phyloP scores from a whole-genome alignment of 2,888 invertebrate genomes.

The Xestia c-nigrum region DNA sequence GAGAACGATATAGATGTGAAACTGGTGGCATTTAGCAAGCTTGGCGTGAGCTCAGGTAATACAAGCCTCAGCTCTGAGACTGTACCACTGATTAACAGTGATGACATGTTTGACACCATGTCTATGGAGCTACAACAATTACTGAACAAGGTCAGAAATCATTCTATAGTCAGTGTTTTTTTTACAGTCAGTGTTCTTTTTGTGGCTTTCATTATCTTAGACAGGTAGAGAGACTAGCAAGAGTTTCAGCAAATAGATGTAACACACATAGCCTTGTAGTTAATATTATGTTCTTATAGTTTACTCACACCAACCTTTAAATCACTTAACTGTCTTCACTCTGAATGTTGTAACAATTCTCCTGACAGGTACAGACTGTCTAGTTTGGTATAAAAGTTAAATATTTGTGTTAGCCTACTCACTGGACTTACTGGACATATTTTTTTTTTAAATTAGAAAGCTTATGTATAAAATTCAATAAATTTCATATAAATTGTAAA shows the following conservation, averaged over 20 bases:
- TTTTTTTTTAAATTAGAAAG: background rate
- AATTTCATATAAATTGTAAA: background rate
- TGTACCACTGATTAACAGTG: conserved; percentile 95
- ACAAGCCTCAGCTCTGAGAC: conserved; percentile 92
- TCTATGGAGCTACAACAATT: conserved; percentile 97
- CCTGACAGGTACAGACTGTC: background rate
- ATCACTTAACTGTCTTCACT: background rate
- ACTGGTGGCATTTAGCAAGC: conserved; percentile 98
- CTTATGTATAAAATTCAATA: background rate
- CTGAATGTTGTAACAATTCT: background rate
- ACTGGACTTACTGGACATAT: background rate
- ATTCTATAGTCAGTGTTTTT: background rate
- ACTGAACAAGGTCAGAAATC: conserved; percentile 92
- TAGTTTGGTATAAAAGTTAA: background rate
- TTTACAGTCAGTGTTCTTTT: background rate
- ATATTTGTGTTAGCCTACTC: background rate
- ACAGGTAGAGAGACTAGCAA: background rate
- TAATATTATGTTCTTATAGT: background rate
- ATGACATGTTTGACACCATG: conserved; percentile 98
- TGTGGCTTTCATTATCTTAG: background rate
- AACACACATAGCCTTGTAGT: background rate
- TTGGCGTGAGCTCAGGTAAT: conserved; percentile 93
- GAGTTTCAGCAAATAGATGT: background rate
- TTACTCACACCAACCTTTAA: background rate
- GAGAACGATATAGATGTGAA: conserved; percentile 99